These are phyloP conservation scores for Lithophane semibrunnea DNA, from an alignment of 2,888 invertebrate genomes.

Conservation along the genomic window DNA sequence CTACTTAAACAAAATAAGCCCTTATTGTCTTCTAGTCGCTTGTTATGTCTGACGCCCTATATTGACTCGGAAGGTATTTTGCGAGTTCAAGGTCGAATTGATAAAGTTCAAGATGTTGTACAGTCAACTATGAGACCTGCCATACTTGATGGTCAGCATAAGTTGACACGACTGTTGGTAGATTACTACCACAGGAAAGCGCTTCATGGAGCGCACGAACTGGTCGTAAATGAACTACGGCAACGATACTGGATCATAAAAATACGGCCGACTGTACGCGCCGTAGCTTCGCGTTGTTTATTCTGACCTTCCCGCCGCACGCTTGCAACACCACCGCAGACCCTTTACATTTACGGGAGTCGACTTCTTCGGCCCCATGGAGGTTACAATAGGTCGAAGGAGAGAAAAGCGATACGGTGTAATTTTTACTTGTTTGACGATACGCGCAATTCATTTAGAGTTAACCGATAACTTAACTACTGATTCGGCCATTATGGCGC, in stretches of 20 bases:
- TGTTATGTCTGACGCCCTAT: slow-evolving; percentile 1
- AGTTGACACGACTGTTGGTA: neutral
- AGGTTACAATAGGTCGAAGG: no score
- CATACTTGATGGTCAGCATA: neutral
- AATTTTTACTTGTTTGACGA: no score
- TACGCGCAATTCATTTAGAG: no score
- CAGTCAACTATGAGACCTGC: no score
- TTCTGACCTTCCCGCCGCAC: neutral
- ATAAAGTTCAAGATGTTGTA: no score
- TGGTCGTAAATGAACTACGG: neutral
- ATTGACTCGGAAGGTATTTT: slow-evolving; percentile 3
- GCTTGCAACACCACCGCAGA: no score
- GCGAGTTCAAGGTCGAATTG: neutral
- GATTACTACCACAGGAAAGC: neutral
- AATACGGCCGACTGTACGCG: neutral
- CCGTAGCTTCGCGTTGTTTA: slow-evolving; percentile 1
- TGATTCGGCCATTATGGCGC: no score
- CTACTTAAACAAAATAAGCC: neutral
- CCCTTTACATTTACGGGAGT: no score
- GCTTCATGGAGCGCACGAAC: slow-evolving; percentile 1
- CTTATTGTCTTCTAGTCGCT: neutral
- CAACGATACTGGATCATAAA: neutral
- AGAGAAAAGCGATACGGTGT: no score
- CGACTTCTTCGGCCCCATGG: no score
- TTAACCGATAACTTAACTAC: no score